Evolutionary conservation across 2,797 vertebrate genomes (phyloP), one percentile per base, ranked within the genome.

Genomic region (Typhlichthys subterraneus): DNA sequence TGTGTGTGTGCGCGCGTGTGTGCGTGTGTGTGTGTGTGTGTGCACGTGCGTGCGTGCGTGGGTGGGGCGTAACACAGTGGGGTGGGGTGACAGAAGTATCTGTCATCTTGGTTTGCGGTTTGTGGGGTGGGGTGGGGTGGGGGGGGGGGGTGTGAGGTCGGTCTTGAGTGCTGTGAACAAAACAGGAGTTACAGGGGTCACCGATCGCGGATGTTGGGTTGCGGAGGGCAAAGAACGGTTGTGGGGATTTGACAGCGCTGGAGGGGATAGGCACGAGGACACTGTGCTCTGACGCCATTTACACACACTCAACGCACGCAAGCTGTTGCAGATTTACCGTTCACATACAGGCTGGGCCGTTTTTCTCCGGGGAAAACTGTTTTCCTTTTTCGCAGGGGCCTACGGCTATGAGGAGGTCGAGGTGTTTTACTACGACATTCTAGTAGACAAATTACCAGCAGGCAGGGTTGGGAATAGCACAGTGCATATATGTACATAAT

Each of bases 161-260:
- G 72, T 67, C 70, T 65, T 72, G 62, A 67, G 80, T 56, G 81
- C 61, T 5, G 51, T 62, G 88, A 89, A 92, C 85, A 87, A 85
- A 90, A 87, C 81, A 81, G 84, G 80, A 91, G 89, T 90, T 81
- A 72, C 70, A 66, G 81, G 72, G 87, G 88, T 89, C 80, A 85
- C 0, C 49, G 84, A 81, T 86, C 68, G 68, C 71, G 81, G 82
- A 87, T 82, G 85, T 86, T 33, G 69, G 23, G 38, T 42, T 42
- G 9, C 7, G 19, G 48, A 62, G 77, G 69, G 65, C 62, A 17
- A 46, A 49, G 14, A 55, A 57, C 45, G 49, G 58, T 38, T 33
- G 66, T 65, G 65, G 56, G 59, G 70, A 45, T 85, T 65, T 83
- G 87, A 86, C 81, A 74, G 79, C 69, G 76, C 75, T 72, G 52